Base-by-base conservation (phyloP, 2,888 invertebrate genomes). In the Hypomecis atomaria region DNA sequence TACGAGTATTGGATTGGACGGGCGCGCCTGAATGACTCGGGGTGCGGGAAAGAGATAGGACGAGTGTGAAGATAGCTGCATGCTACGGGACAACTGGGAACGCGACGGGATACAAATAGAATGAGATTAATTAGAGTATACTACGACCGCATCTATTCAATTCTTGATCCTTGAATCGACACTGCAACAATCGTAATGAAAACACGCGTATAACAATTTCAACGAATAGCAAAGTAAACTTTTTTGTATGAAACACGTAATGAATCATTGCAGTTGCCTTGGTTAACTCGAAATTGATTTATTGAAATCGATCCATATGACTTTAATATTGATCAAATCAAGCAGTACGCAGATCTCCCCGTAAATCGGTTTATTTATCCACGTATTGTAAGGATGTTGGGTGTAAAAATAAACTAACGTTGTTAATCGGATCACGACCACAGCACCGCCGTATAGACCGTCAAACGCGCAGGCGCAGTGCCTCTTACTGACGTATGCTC, bases 341-440 rank as follows among this genome's bases (percentile, higher is more conserved):
- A 88, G 85, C 78, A 73, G 78, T 82, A 85, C 75, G 71, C 72
- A 72, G 71, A 23, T 23, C 75, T 76, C 75, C 69, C 54, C 43
- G 66, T 71, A 71, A 61, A 54, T 40, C 45, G 34, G 11, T 56
- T 52, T 68, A 69, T 62, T 66, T 65, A 71, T 65, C 57, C 65
- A 72, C 69, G 67, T 75, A 74, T 74, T 76, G 73, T 73, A 74
- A 69, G 72, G 62, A 67, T 73, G 76, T 74, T 75, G 69, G 66
- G 68, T 75, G 73, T 81, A 82, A 81, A 85, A 85, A 84, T 83
- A 87, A 88, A 90, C 92, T 85, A 81, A 92, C 92, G 89, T 91
- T 92, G 91, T 91, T 92, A 92, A 92, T 90, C 90, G 92, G 92
- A 92, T 92, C 92, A 90, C 87, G 86, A 92, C 87, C 85, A 84